Conservation (phyloP, 2,113 vertebrate species). For the Brachyhypopomus occidentalis region DNA sequence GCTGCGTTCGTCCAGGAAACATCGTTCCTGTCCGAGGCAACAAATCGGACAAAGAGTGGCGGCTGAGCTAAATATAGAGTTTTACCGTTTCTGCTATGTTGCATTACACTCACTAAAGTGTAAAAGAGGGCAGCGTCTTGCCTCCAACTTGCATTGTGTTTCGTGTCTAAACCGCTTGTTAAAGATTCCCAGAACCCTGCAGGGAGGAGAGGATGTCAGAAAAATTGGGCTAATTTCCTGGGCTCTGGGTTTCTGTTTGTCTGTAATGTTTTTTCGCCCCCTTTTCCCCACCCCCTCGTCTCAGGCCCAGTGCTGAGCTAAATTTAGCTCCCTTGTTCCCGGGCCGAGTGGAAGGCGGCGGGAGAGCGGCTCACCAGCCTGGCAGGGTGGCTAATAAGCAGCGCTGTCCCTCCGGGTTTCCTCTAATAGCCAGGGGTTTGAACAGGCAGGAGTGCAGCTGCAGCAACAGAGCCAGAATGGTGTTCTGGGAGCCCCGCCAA, state of each 20-base stretch:
- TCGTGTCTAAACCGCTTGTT: neutral
- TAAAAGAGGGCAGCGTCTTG: neutral
- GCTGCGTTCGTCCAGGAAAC: neutral
- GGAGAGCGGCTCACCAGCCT: slow-evolving; percentile 52
- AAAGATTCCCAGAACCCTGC: neutral
- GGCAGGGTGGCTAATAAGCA: slow-evolving; percentile 61
- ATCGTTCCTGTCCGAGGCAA: neutral
- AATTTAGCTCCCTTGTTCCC: slow-evolving; percentile 55
- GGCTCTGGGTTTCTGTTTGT: slow-evolving; percentile 16
- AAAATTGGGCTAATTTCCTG: slow-evolving; percentile 25
- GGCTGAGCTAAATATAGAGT: too few relatives aligned
- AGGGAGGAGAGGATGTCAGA: neutral
- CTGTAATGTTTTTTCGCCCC: slow-evolving; percentile 20
- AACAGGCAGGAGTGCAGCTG: slow-evolving; percentile 69
- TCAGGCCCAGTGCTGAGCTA: slow-evolving; percentile 41
- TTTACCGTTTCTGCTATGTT: too few relatives aligned
- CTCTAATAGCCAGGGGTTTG: slow-evolving; percentile 65
- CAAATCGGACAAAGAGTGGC: neutral
- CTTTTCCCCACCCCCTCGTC: slow-evolving; percentile 15
- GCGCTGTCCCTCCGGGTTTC: slow-evolving; percentile 57
- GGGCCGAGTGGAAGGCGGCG: slow-evolving; percentile 13
- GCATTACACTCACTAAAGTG: neutral
- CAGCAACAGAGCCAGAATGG: slow-evolving; percentile 61
- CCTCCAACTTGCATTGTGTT: neutral
- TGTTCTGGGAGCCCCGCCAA: slow-evolving; percentile 68